Evolutionary conservation across 2,888 invertebrate species (phyloP).

Genomic region (Cinara cedri): DNA sequence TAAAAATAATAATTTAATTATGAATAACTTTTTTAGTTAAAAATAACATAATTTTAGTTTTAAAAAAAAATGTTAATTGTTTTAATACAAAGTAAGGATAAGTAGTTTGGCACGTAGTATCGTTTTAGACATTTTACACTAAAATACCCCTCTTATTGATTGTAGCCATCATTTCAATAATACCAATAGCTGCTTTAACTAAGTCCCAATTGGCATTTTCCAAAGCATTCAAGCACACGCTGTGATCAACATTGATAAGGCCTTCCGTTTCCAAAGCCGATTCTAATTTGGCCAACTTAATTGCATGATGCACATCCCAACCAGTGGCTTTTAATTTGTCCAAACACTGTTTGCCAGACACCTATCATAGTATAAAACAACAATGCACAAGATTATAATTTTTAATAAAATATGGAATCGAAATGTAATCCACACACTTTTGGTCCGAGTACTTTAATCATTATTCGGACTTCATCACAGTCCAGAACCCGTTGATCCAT

Average conservation of each 20-base stretch:
- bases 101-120: conserved; percentile 37
- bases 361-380: conserved; percentile 64
- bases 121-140: conserved; percentile 18
- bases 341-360: conserved; percentile 77
- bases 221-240: conserved; percentile 64
- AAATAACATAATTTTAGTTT: neutral
- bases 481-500: conserved; percentile 72
- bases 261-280: conserved; percentile 63
- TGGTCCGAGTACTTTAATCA: conserved; percentile 83
- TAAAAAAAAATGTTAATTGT: neutral
- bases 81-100: conserved; percentile 37
- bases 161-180: conserved; percentile 63
- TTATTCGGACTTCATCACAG: conserved; percentile 89
- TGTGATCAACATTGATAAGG: conserved; percentile 54
- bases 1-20: neutral
- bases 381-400: neutral
- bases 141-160: conserved; percentile 49
- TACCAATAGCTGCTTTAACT: conserved; percentile 70
- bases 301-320: conserved; percentile 89
- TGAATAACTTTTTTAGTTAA: neutral
- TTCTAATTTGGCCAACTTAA: conserved; percentile 78
- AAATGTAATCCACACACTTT: conserved; percentile 66
- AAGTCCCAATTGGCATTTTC: conserved; percentile 72
- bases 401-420: neutral
- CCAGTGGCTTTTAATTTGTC: conserved; percentile 80